phyloP scores from a whole-genome alignment of 1,140 invertebrate species.

The Dermatophagoides farinae region DNA sequence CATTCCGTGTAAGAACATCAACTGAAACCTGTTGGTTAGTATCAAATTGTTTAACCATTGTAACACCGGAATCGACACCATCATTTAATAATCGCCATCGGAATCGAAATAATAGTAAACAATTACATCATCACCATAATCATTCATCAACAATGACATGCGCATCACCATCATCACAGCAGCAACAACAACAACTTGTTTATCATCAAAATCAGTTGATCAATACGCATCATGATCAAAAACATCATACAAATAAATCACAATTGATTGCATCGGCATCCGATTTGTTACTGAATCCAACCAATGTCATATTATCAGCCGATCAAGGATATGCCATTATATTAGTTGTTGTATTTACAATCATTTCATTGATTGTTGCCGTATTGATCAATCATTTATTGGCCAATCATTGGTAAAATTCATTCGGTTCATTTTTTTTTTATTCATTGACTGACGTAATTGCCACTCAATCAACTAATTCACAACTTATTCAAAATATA shows the following conservation, averaged over 20 bases:
- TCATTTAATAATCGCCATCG: background rate
- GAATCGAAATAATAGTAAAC: background rate
- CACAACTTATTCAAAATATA: background rate
- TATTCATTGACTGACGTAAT: too few species aligned
- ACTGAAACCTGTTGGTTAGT: constrained; percentile 2
- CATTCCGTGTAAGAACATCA: constrained; percentile 11
- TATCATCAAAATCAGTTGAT: background rate
- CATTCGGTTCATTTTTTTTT: too few species aligned
- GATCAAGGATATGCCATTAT: constrained; percentile 15
- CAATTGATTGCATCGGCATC: background rate
- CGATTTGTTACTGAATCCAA: background rate
- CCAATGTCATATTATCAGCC: background rate
- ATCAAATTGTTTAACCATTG: constrained; percentile 12
- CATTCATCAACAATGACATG: background rate
- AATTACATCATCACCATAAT: constrained; percentile 7
- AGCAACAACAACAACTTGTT: background rate
- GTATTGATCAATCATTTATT: constrained; percentile 12
- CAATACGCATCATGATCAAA: background rate
- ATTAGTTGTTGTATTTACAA: constrained; percentile 7
- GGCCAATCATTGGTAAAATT: background rate
- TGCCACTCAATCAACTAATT: background rate
- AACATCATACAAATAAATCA: background rate
- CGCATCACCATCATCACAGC: background rate
- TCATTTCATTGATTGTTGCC: constrained; percentile 10
- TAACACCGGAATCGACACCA: constrained; percentile 11